Evolutionary conservation across 2,888 invertebrate genomes (phyloP).

Genomic region (Lasioglossum lativentre): DNA sequence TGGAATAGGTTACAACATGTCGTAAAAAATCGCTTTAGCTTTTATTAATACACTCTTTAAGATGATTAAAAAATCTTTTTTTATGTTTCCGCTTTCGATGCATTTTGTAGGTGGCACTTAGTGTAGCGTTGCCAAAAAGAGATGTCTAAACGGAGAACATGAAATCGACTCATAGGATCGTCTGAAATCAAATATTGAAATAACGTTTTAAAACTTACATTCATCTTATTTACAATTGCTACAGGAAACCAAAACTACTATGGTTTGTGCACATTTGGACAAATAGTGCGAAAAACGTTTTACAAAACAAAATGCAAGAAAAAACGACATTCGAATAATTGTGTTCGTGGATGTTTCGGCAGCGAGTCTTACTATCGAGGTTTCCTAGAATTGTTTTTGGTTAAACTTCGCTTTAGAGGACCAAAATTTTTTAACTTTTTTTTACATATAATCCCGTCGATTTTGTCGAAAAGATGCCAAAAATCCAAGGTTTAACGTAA

Average conservation of each 20-base stretch:
- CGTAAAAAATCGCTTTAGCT: not conserved
- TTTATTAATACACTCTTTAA: not conserved
- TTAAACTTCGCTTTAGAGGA: too few species aligned
- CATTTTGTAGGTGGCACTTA: not conserved
- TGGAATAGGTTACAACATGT: not conserved
- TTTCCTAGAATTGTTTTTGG: too few species aligned
- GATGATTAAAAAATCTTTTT: not conserved
- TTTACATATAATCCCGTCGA: too few species aligned
- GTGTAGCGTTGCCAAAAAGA: not conserved
- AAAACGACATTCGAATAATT: not conserved
- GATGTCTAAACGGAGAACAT: not conserved
- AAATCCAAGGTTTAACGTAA: too few species aligned
- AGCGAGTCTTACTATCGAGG: not conserved
- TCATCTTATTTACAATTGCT: not conserved
- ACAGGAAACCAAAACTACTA: not conserved
- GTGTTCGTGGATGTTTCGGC: not conserved
- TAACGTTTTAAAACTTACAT: not conserved
- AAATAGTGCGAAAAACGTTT: not conserved
- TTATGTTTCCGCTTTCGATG: not conserved
- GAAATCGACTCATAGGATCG: constrained; percentile 1
- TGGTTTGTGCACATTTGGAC: not conserved
- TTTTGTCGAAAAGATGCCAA: too few species aligned
- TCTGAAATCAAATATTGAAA: not conserved
- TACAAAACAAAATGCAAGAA: not conserved
- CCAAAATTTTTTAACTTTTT: too few species aligned